These are phyloP conservation scores for Trichogramma evanescens DNA, from an alignment of 2,888 invertebrate genomes.

Conservation along the genomic window DNA sequence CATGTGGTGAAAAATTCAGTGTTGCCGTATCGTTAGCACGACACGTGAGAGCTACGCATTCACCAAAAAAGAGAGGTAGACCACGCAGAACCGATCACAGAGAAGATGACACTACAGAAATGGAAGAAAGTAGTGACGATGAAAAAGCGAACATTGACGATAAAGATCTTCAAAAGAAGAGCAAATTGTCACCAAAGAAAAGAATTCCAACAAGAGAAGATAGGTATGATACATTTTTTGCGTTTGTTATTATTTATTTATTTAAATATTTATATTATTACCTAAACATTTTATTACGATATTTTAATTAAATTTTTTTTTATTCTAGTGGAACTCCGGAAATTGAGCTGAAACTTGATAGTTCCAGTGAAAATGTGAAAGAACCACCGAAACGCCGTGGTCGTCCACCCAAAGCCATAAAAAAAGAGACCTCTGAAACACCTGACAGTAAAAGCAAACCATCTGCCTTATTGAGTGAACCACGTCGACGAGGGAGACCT, in stretches of 20 bases:
- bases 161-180: background rate
- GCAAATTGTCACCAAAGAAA: slow-evolving; percentile 5
- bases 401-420: slow-evolving; percentile 16
- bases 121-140: background rate
- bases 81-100: slow-evolving; percentile 11
- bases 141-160: slow-evolving; percentile 2
- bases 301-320: background rate
- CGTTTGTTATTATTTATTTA: too few species aligned
- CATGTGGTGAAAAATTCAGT: slow-evolving; percentile 40
- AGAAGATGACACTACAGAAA: slow-evolving; percentile 15
- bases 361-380: background rate
- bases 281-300: background rate
- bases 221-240: slow-evolving; percentile 1
- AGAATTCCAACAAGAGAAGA: slow-evolving; percentile 7
- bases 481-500: slow-evolving; percentile 6
- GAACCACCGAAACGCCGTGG: slow-evolving; percentile 26
- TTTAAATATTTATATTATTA: too few species aligned
- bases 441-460: slow-evolving; percentile 15
- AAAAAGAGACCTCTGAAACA: slow-evolving; percentile 14
- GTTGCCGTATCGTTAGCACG: slow-evolving; percentile 40
- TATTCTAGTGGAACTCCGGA: slow-evolving; percentile 8
- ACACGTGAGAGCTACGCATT: slow-evolving; percentile 38
- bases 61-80: slow-evolving; percentile 31
- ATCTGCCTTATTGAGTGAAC: background rate
- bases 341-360: slow-evolving; percentile 9